Conservation (phyloP, 2,797 vertebrate genomes). For the Craterocephalus amniculus region DNA sequence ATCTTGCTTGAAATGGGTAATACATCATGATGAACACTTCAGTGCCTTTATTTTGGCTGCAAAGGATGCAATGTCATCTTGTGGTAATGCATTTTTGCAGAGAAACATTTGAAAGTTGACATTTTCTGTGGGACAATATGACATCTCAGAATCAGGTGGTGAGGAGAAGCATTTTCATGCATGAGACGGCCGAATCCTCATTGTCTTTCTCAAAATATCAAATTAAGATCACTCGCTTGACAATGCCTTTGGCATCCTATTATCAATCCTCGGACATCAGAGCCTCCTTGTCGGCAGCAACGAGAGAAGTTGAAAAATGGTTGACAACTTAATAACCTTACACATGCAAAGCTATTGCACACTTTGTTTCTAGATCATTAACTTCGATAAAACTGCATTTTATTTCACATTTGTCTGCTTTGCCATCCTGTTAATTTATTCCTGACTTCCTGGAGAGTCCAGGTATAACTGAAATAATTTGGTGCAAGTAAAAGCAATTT, state of each 20-base stretch:
- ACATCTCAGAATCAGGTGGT: constrained; percentile 1
- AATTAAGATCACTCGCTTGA: constrained; percentile 19
- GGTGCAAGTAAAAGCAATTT: constrained; percentile 12
- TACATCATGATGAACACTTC: constrained; percentile 56
- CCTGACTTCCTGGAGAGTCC: background rate
- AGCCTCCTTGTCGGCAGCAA: constrained; percentile 29
- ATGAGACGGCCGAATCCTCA: background rate
- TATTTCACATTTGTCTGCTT: constrained; percentile 17
- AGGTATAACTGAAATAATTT: background rate
- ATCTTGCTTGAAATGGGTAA: constrained; percentile 53
- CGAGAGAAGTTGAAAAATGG: constrained; percentile 32
- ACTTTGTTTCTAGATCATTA: constrained; percentile 31
- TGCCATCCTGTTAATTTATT: background rate
- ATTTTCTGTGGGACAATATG: constrained; percentile 23
- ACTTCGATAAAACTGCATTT: background rate
- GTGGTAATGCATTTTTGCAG: constrained; percentile 6
- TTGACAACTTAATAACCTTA: constrained; percentile 61
- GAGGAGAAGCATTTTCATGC: constrained; percentile 6
- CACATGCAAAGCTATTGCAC: constrained; percentile 18
- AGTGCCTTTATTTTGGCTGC: constrained; percentile 47
- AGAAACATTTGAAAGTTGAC: constrained; percentile 9
- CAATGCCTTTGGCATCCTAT: constrained; percentile 28
- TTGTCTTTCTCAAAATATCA: constrained; percentile 29
- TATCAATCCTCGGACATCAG: constrained; percentile 32
- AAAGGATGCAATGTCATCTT: constrained; percentile 16